Evolutionary conservation across 2,113 vertebrate species (phyloP), one percentile per base, ranked within the genome.

Genomic region (Ammodramus savannarum): DNA sequence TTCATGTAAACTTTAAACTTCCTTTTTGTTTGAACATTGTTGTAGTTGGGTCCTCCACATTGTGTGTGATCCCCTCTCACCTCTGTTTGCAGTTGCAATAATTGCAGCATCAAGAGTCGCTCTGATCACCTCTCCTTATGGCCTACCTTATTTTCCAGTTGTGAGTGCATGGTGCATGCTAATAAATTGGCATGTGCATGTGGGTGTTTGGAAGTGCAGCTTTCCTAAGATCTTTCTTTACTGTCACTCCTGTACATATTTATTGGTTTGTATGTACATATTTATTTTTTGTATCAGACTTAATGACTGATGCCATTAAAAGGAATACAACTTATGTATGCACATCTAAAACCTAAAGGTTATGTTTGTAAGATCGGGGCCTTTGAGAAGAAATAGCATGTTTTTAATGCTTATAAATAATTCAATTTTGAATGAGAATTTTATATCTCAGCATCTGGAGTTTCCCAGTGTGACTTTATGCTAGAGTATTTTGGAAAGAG

Each of bases 391-490:
- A 67, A 90, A 74, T 44, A 80, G 9, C 17, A 6, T 34, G 43
- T 52, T 93, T 89, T 93, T 77, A 80, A 62, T 80, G 68, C 36
- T 75, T 68, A 78, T 90, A 93, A 93, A 71, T 79, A 88, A 89
- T 91, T 52, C 10, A 84, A 3, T 94, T 87, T 59, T 90, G 34
- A 90, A 39, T 55, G 58, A 36, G 44, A 82, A 48, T 91, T 96
- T 91, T 85, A 90, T 84, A 65, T 86, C 65, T 80, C 48, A 61
- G 68, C 52, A 74, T 78, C 61, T 88, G 78, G 75, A 93, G 62
- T 59, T 94, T 91, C 39, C 41, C 0, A 3, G n/a, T 85, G 52
- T 72, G 74, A 84, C 65, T 94, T 85, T 55, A 31, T 59, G 19
- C 29, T 43, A 76, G 16, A 90, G 12, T 69, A 38, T 89, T 58